These are phyloP conservation scores for Sphenopsis melanotis DNA, from an alignment of 2,797 vertebrate species.

Conservation along the genomic window DNA sequence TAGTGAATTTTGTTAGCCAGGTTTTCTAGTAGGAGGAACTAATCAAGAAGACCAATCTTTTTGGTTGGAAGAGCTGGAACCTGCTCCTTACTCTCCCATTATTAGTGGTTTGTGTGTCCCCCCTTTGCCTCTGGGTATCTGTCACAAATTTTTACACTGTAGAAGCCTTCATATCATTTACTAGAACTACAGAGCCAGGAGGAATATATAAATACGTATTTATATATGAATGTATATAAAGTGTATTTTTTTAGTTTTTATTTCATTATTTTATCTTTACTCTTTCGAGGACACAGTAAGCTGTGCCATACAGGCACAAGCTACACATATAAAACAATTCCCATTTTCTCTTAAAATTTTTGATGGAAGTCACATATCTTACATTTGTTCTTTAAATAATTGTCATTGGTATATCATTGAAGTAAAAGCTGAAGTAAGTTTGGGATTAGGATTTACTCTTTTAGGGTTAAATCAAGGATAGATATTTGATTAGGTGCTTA, in stretches of 20 bases:
- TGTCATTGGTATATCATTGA: not conserved
- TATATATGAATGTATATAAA: not conserved
- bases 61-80: not conserved
- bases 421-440: not conserved
- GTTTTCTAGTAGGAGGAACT: not conserved
- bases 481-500: not conserved
- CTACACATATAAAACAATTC: not conserved
- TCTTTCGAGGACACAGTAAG: fast-evolving
- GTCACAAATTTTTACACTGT: not conserved
- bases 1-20: not conserved
- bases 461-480: not conserved
- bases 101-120: not conserved
- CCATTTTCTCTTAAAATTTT: not conserved
- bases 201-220: not conserved
- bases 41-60: not conserved
- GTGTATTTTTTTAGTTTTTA: not conserved
- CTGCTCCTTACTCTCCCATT: not conserved
- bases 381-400: not conserved
- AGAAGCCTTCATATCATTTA: not conserved
- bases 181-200: not conserved
- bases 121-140: not conserved
- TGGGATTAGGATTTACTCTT: not conserved
- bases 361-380: not conserved
- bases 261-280: not conserved
- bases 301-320: not conserved